phyloP scores from a whole-genome alignment of 2,888 invertebrate genomes.

The Melieria picta region DNA sequence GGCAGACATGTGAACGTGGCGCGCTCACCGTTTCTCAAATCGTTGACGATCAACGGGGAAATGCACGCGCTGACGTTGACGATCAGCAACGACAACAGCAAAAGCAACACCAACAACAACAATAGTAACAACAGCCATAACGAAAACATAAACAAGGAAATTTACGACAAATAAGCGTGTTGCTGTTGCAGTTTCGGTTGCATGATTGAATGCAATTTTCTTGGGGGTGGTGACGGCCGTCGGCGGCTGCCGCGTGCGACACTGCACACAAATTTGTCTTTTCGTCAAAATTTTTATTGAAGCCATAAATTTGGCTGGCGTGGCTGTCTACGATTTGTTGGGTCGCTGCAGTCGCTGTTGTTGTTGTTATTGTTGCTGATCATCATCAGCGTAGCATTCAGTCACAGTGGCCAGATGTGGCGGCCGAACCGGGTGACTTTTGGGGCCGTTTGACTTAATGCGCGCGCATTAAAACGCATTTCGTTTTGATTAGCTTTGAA shows the following conservation, averaged over 20 bases:
- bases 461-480: background rate
- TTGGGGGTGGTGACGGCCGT: background rate
- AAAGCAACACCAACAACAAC: background rate
- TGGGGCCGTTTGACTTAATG: background rate
- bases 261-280: slow-evolving; percentile 20
- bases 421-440: background rate
- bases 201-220: background rate
- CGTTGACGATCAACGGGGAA: slow-evolving; percentile 35
- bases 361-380: slow-evolving; percentile 10
- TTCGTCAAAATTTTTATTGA: slow-evolving; percentile 26
- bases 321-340: slow-evolving; percentile 21
- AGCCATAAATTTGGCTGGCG: slow-evolving; percentile 16
- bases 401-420: slow-evolving; percentile 17
- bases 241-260: slow-evolving; percentile 9
- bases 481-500: slow-evolving; percentile 1
- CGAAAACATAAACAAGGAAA: background rate
- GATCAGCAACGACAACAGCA: background rate
- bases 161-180: background rate
- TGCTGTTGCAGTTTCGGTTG: background rate
- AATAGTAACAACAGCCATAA: slow-evolving; percentile 1
- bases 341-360: background rate
- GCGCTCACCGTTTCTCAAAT: slow-evolving; percentile 18
- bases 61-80: slow-evolving; percentile 22
- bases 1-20: slow-evolving; percentile 13
- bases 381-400: slow-evolving; percentile 15